Evolutionary conservation across 2,888 invertebrate species (phyloP), one percentile per base, ranked within the genome.

Genomic region (Aleiodes testaceus): DNA sequence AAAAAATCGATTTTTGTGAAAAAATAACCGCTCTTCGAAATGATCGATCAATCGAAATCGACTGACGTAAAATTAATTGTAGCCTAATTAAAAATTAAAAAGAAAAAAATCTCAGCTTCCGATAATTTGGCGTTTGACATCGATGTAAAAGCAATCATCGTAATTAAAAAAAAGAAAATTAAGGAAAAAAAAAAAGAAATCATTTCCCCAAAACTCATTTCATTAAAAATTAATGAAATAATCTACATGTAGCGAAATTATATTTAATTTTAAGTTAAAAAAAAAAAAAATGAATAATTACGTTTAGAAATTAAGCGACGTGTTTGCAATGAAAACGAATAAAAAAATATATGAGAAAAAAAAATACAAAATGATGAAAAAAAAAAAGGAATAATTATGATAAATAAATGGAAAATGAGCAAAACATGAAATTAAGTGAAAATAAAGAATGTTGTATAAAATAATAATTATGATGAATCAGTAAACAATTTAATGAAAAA

Each of bases 401-500:
- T 74, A 78, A 72, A 44, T 53, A 75, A 74, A 71, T 69, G 67
- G 72, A 78, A 75, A 74, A 75, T 36, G 36, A 36, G 36, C 36
- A 36, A 36, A 36, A 36, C 36, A 79, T 75, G 76, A 80, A 79
- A 79, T 76, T 77, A 73, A 77, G 76, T 78, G 77, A 78, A 76
- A 68, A 70, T 66, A 70, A 42, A 30, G 11, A 36, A 36, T 7
- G 11, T 9, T 36, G 36, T 36, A 36, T 36, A 36, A 36, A 36
- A 36, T 36, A 36, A 36, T 36, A 36, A 36, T 36, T 36, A 42
- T 9, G 16, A 18, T 36, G 6, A 36, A 42, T 55, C 59, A 59
- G 59, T 59, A 42, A 59, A 63, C 36, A 52, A 65, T 36, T 47
- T n/a, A n/a, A n/a, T n/a, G n/a, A 55, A 61, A 20, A 55, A 63